Conservation (phyloP, 1,140 invertebrate species). For the Cotesia chilonis region DNA sequence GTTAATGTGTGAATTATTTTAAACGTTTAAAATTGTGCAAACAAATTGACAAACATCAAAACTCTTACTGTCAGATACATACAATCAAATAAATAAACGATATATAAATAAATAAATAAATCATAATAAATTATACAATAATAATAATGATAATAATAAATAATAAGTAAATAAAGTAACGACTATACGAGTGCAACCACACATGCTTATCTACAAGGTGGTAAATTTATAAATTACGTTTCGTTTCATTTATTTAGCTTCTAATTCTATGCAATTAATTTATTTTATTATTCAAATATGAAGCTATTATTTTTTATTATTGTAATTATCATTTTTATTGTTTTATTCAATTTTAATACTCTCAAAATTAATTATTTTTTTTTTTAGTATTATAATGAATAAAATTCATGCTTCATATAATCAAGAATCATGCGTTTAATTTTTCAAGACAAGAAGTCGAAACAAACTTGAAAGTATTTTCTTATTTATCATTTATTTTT, state of each 20-base stretch:
- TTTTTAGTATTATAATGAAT: background rate
- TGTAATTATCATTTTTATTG: background rate
- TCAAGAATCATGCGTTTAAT: constrained; percentile 29
- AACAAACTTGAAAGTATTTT: constrained; percentile 30
- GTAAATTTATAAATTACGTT: constrained; percentile 42
- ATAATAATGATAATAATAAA: background rate
- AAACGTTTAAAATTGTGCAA: constrained; percentile 57
- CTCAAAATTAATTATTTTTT: background rate
- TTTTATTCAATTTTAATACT: background rate
- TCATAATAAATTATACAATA: too few relatives aligned
- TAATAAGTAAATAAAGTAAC: background rate
- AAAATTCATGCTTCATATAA: constrained; percentile 28
- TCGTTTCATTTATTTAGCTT: constrained; percentile 44
- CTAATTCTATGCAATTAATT: constrained; percentile 44
- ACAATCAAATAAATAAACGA: constrained; percentile 48
- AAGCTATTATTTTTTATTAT: constrained; percentile 8
- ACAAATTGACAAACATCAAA: constrained; percentile 66
- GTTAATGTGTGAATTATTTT: constrained; percentile 45
- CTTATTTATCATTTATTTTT: background rate
- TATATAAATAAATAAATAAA: too few relatives aligned
- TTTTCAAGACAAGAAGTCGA: constrained; percentile 38
- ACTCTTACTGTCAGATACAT: constrained; percentile 66
- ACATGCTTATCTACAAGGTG: constrained; percentile 59
- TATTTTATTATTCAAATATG: constrained; percentile 33
- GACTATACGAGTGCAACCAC: constrained; percentile 58